Percentiles rank a stretch among this genome's conserved stretches.
Conservation (phyloP, 2,888 invertebrate genomes). For the Drosophila prolongata region DNA sequence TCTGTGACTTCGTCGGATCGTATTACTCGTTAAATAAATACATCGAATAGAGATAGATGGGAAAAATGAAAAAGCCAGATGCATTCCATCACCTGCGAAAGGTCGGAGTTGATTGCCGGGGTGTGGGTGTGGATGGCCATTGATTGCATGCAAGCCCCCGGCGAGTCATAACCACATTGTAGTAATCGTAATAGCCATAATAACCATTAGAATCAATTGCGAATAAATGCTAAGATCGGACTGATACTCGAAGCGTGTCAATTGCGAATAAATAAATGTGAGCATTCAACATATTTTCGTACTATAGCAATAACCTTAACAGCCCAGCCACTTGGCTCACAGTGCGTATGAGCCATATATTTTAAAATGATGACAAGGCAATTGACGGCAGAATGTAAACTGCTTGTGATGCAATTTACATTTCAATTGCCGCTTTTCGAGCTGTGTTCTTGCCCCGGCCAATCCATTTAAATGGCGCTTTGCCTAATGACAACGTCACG, state of each 20-base stretch:
- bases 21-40: conserved; percentile 28
- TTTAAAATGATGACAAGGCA: conserved; percentile 53
- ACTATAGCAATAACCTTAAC: conserved; percentile 59
- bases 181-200: conserved; percentile 32
- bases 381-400: conserved; percentile 46
- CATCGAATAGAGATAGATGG: background rate
- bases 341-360: conserved; percentile 68
- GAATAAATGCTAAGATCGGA: conserved; percentile 56
- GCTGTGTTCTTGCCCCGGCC: conserved; percentile 44
- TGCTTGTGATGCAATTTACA: conserved; percentile 70
- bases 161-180: conserved; percentile 24
- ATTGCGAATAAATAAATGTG: conserved; percentile 43
- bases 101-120: conserved; percentile 41
- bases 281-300: conserved; percentile 22
- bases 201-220: conserved; percentile 53
- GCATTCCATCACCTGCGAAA: conserved; percentile 35
- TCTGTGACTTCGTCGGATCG: conserved; percentile 12
- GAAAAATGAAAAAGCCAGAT: conserved; percentile 1
- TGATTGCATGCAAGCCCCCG: conserved; percentile 6
- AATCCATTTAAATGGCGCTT: conserved; percentile 58
- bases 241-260: conserved; percentile 57
- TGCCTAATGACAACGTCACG: conserved; percentile 54
- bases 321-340: conserved; percentile 32
- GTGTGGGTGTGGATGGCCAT: conserved; percentile 44
- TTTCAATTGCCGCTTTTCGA: conserved; percentile 72